Percentiles rank a stretch among this genome's conserved stretches.
phyloP scores from a whole-genome alignment of 1,140 invertebrate species.

The Brachionus calyciflorus region DNA sequence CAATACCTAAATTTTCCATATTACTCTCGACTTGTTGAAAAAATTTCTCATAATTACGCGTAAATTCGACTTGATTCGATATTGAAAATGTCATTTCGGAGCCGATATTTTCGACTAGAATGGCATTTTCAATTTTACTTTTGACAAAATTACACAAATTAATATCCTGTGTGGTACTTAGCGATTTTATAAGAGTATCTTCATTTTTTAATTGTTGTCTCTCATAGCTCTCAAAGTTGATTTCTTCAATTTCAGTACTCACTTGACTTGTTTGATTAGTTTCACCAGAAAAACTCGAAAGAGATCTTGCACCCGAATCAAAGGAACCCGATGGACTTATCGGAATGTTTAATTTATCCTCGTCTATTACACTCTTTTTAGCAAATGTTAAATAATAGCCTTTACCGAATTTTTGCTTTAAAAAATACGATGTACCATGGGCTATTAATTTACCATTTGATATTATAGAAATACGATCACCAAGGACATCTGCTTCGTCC shows the following conservation, averaged over 20 bases:
- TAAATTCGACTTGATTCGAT: slow-evolving; percentile 52
- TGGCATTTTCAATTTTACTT: slow-evolving; percentile 48
- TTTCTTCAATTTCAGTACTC: slow-evolving; percentile 18
- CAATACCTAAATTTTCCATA: slow-evolving; percentile 50
- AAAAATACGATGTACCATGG: slow-evolving; percentile 68
- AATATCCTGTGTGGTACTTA: neutral
- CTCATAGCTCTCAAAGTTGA: slow-evolving; percentile 10
- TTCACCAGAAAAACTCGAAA: neutral
- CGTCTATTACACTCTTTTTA: neutral
- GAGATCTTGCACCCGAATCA: slow-evolving; percentile 27
- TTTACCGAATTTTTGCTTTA: slow-evolving; percentile 67
- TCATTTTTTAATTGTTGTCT: slow-evolving; percentile 20
- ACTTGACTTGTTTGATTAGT: neutral
- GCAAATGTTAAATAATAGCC: slow-evolving; percentile 61
- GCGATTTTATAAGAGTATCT: neutral
- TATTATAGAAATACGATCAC: slow-evolving; percentile 71
- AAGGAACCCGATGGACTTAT: neutral
- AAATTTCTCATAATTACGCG: slow-evolving; percentile 42
- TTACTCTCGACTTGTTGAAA: slow-evolving; percentile 49
- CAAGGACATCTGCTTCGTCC: slow-evolving; percentile 68
- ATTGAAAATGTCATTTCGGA: slow-evolving; percentile 61
- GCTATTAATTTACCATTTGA: slow-evolving; percentile 66
- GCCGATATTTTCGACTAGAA: slow-evolving; percentile 50
- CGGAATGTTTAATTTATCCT: neutral
- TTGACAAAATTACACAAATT: slow-evolving; percentile 28